Base-by-base conservation (phyloP, 2,888 invertebrate genomes). In the Trachelus troglodyta region DNA sequence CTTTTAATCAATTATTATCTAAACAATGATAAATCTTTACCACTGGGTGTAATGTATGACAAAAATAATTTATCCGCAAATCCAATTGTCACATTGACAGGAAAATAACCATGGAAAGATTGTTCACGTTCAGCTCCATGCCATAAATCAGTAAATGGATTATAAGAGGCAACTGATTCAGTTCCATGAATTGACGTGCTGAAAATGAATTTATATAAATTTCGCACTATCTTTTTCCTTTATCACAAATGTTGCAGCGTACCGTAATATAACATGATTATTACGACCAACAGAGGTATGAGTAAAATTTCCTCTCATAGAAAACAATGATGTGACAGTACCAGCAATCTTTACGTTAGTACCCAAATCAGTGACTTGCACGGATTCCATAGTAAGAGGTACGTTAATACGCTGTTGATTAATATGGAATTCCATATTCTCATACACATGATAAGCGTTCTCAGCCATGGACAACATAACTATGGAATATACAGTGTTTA, bases 251-350 rank as follows among this genome's bases (percentile, higher is more conserved):
- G 83, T 0, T 79, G 77, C 11, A 69, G 76, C 11, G 94, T 92
- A 91, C 95, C 95, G 82, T 94, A 94, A 56, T 93, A 94, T 92
- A 93, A 94, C 76, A 92, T 94, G 82, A 93, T 91, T 77, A 73
- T 93, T 93, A 23, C 94, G 93, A 1, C 92, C 92, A 1, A 92
- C 92, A 69, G 92, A 89, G 4, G 94, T 93, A 15, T 95, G 94
- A 0, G 95, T 95, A 30, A 96, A 93, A 81, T 95, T 95, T 0
- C 96, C 96, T 79, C 96, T 92, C 34, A 95, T 92, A 0, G 95
- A 95, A 0, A 95, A 94, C 73, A 96, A 92, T 0, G 88, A 93
- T 76, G 88, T 93, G 79, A 87, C 92, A 74, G 93, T 94, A 34
- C 92, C 94, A 83, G 92, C 94, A 0, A 94, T 88, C 9, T 93